Evolutionary conservation across 2,888 invertebrate species (phyloP), one percentile per base, ranked within the genome.

Genomic region (Noctua janthe): DNA sequence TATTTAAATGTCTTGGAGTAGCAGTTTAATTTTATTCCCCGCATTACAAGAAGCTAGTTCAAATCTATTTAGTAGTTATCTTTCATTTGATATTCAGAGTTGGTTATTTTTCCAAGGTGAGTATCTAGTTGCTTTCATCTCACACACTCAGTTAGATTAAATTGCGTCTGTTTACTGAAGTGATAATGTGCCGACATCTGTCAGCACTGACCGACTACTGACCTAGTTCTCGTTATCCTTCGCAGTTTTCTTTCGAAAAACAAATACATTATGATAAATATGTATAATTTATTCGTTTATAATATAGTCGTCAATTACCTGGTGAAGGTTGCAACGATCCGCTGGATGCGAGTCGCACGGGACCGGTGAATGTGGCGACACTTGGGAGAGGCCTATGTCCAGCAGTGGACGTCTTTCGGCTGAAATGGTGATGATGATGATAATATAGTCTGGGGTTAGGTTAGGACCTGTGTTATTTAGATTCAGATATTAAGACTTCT

Each of bases 81-180:
- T 20, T 35, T 64, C 35, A 23, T 70, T 17, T 73, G 7, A 23
- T 20, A 62, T 15, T 29, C 23, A 39, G 29, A 17, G 10, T 43
- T 69, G 49, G 54, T 78, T 54, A 54, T n/a, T 39, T 39, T 71
- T 17, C 0, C 47, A 47, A 2, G 11, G 47, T 71, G 39, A 76
- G 17, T 49, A 43, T 8, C 43, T 43, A 39, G 7, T 64, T 35
- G 23, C 39, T 29, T 62, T 70, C 35, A 71, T 75, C 47, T 49
- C 17, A 43, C 56, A 47, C 84, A 85, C 82, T 84, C 51, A 39
- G 59, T 39, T 39, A 47, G 86, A 84, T 78, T 78, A 73, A 66
- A 70, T 56, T 66, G 4, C 20, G 47, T 66, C 3, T 13, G 72
- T 81, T 20, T n/a, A 54, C 56, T 20, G 13, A 5, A 20, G 66